These are phyloP conservation scores for Gopherus flavomarginatus DNA, from an alignment of 2,113 vertebrate species.

Conservation along the genomic window DNA sequence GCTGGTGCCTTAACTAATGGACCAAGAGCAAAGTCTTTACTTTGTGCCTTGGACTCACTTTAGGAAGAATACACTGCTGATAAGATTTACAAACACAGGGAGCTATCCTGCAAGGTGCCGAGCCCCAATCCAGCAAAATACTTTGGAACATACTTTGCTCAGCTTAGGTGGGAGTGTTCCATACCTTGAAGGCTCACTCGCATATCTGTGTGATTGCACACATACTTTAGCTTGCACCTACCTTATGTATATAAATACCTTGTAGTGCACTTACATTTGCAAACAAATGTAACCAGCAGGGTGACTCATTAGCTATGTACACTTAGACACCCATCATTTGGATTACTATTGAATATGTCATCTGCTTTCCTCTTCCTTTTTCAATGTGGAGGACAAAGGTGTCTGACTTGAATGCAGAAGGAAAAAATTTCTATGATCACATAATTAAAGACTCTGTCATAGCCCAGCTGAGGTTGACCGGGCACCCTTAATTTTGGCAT, in stretches of 20 bases:
- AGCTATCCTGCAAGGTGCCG: conserved; percentile 31
- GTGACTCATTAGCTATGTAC: conserved; percentile 36
- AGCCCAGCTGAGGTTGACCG: background rate
- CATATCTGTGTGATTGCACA: background rate
- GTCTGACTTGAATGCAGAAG: background rate
- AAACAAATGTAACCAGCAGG: conserved; percentile 11
- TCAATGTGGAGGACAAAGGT: background rate
- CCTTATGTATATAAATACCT: background rate
- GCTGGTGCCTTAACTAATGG: background rate
- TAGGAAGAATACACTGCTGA: conserved; percentile 54
- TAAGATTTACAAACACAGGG: conserved; percentile 54
- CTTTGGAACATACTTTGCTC: conserved; percentile 43
- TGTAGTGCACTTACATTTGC: background rate
- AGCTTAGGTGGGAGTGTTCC: conserved; percentile 4
- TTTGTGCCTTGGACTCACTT: background rate
- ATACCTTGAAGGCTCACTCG: conserved; percentile 27
- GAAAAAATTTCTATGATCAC: background rate
- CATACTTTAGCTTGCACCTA: background rate
- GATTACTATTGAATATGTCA: background rate
- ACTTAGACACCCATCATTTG: background rate
- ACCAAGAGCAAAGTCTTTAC: conserved; percentile 1
- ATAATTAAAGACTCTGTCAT: background rate
- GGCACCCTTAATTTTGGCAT: background rate
- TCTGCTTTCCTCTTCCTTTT: background rate
- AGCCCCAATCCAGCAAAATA: conserved; percentile 49